These are phyloP conservation scores for Lutjanus campechanus DNA, from an alignment of 2,797 vertebrate species.

Conservation along the genomic window DNA sequence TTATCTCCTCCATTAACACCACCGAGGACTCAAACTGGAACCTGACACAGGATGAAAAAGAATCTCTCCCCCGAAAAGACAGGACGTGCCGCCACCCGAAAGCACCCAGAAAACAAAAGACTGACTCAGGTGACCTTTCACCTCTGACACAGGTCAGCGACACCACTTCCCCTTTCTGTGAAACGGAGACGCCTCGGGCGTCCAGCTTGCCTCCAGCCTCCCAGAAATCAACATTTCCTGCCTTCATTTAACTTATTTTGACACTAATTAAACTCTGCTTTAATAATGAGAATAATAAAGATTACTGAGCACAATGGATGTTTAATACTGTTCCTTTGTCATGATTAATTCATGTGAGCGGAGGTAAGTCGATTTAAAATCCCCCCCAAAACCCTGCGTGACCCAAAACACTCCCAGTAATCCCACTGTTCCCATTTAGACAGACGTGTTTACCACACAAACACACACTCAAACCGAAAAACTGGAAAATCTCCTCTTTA, in stretches of 20 bases:
- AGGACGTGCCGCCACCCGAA: conserved; percentile 34
- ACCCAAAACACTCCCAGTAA: conserved; percentile 70
- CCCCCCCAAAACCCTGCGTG: conserved; percentile 53
- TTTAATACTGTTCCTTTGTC: conserved; percentile 33
- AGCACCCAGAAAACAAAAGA: conserved; percentile 58
- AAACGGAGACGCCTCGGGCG: conserved; percentile 33
- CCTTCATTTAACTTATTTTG: background rate
- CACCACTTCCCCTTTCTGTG: conserved; percentile 60
- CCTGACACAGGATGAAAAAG: conserved; percentile 19
- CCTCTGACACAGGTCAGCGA: conserved; percentile 64
- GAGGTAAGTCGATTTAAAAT: conserved; percentile 31
- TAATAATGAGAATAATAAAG: background rate
- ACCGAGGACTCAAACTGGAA: background rate
- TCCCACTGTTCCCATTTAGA: conserved; percentile 62
- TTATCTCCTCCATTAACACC: background rate
- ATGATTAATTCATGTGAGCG: conserved; percentile 13
- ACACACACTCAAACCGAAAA: background rate
- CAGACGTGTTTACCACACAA: background rate
- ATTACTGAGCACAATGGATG: background rate
- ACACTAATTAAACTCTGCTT: background rate
- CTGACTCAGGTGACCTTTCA: conserved; percentile 41
- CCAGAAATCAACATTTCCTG: background rate
- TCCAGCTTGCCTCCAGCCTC: conserved; percentile 7
- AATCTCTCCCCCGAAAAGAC: conserved; percentile 10
- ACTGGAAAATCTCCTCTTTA: no score